Evolutionary conservation across 2,113 vertebrate species (phyloP).

Genomic region (Penelope pileata): DNA sequence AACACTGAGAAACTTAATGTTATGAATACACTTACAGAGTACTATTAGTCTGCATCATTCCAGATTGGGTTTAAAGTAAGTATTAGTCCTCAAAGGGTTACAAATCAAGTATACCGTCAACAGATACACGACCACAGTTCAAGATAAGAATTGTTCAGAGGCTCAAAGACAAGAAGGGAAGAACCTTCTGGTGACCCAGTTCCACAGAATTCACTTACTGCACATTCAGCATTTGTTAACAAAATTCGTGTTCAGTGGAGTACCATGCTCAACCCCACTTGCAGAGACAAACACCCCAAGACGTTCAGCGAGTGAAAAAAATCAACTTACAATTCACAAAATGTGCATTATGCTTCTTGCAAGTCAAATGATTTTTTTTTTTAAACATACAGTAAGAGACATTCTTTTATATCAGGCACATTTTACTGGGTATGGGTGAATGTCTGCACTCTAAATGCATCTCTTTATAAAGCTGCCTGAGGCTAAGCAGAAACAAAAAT

Average conservation of each 20-base stretch:
- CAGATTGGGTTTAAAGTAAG: not conserved
- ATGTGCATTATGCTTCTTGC: conserved; percentile 6
- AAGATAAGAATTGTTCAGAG: not conserved
- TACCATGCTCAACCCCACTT: not conserved
- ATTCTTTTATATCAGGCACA: conserved; percentile 7
- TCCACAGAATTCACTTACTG: conserved; percentile 23
- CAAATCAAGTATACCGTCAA: not conserved
- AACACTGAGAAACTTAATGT: not conserved
- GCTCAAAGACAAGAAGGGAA: conserved; percentile 5
- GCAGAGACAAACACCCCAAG: conserved; percentile 18
- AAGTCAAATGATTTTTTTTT: not conserved
- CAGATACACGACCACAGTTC: not conserved
- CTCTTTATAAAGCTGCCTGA: conserved; percentile 34
- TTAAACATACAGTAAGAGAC: not conserved
- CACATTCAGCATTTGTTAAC: conserved; percentile 25
- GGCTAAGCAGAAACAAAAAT: conserved; percentile 45
- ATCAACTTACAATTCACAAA: not conserved
- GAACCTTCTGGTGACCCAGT: conserved; percentile 22
- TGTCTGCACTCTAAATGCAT: not conserved
- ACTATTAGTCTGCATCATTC: not conserved
- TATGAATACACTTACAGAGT: not conserved
- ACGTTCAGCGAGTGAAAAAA: conserved; percentile 7
- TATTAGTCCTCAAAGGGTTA: not conserved
- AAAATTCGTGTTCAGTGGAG: not conserved
- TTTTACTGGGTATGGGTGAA: conserved; percentile 6